A percentile compares a stretch with the other conserved stretches of the same genome.
These are phyloP conservation scores for Lophotis ruficrista DNA, from an alignment of 2,113 vertebrate species.

Conservation along the genomic window DNA sequence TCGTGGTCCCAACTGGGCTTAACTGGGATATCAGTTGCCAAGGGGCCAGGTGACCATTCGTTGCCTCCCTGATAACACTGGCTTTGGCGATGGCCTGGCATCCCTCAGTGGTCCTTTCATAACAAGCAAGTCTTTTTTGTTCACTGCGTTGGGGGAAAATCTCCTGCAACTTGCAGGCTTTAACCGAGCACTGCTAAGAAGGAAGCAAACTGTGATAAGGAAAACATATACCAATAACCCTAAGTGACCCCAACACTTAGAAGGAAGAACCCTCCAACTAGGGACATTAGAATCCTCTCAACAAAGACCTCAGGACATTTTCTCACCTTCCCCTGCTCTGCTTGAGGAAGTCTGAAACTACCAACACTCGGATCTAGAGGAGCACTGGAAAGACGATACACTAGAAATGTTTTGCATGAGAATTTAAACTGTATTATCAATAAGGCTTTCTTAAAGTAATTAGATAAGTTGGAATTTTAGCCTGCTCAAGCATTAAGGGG, in stretches of 20 bases:
- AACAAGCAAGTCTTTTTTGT: not conserved
- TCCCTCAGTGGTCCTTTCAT: not conserved
- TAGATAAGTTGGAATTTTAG: not conserved
- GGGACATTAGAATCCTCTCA: not conserved
- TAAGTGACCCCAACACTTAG: not conserved
- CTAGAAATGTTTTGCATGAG: not conserved
- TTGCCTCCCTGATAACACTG: not conserved
- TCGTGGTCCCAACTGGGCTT: not conserved
- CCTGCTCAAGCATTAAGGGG: not conserved
- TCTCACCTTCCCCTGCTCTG: not conserved
- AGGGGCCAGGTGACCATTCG: not conserved
- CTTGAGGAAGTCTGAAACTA: not conserved
- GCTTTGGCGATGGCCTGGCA: not conserved
- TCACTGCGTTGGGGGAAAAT: not conserved
- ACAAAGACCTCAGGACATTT: not conserved
- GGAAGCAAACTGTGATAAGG: not conserved
- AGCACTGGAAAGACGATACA: not conserved
- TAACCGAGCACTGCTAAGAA: not conserved
- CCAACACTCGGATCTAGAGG: not conserved
- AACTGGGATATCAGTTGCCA: not conserved
- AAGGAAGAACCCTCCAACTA: not conserved
- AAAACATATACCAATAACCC: not conserved
- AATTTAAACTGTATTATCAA: not conserved
- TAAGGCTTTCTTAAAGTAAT: not conserved
- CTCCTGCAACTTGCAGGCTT: not conserved